Evolutionary conservation across 2,888 invertebrate genomes (phyloP), one percentile per base, ranked within the genome.

Genomic region (Hyposoter didymator): DNA sequence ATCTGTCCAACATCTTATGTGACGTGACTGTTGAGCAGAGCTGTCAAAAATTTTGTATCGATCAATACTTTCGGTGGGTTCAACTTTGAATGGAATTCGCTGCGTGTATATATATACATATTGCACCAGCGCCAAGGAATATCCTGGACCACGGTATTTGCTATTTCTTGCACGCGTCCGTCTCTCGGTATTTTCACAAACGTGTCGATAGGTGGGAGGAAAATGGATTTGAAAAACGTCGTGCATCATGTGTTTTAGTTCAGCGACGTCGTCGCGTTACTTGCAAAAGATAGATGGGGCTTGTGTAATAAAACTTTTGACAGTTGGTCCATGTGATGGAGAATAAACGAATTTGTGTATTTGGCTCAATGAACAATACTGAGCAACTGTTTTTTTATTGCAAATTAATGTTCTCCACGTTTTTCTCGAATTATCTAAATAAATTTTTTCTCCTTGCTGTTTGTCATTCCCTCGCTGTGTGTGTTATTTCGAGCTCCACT

Each of bases 11-110:
- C 85, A 83, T 84, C 87, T 88, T 87, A 84, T 87, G 87, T 85
- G 85, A 87, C 87, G 78, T 76, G 84, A 81, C 88, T 85, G 87
- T 89, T 88, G 88, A 78, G 55, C 78, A 55, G 55, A 73, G 7
- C 59, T 28, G 28, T 59, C 59, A 1, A 59, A 59, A 28, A 59
- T 22, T 28, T 59, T 28, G 59, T 28, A 28, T 59, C 59, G 59
- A 59, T 59, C 59, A 14, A 59, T 59, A 35, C 28, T 7, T 28
- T 8, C 4, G 45, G 28, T 45, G 45, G 10, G 22, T 59, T 55
- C 12, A 55, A 73, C 73, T 55, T 22, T 22, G 43, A 43, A 22
- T 43, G 28, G 35, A 17, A 62, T 62, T 35, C 35, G 35, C n/a
- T 22, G 17, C 28, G 10, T 32, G 4, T 4, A 35, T 35, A 3